phyloP scores from a whole-genome alignment of 2,797 vertebrate genomes.

The Discoglossus pictus region DNA sequence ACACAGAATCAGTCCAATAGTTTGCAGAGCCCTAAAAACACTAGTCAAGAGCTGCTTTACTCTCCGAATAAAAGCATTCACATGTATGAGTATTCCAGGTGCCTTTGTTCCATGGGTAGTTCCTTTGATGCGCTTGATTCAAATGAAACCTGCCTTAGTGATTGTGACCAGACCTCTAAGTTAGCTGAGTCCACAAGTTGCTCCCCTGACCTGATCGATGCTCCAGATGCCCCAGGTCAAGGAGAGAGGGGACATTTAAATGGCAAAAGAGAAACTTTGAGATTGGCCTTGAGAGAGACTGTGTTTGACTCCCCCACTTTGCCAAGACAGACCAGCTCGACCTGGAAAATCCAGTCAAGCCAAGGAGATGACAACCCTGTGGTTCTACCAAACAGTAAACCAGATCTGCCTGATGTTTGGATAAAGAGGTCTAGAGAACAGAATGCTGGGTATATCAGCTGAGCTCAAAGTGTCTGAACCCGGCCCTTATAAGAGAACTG shows the following conservation, averaged over 20 bases:
- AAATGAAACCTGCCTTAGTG: slow-evolving; percentile 86
- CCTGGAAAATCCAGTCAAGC: slow-evolving; percentile 78
- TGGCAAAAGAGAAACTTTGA: slow-evolving; percentile 86
- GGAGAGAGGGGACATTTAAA: slow-evolving; percentile 87
- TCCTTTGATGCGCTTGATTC: slow-evolving; percentile 88
- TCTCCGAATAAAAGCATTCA: slow-evolving; percentile 61
- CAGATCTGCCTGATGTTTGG: slow-evolving; percentile 94
- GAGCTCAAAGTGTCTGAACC: slow-evolving; percentile 41
- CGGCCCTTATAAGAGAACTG: no score
- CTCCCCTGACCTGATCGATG: slow-evolving; percentile 68
- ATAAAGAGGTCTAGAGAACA: slow-evolving; percentile 83
- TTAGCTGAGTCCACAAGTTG: slow-evolving; percentile 67
- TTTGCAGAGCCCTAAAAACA: slow-evolving; percentile 57
- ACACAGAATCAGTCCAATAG: slow-evolving; percentile 55
- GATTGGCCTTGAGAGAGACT: slow-evolving; percentile 87
- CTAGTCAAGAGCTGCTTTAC: slow-evolving; percentile 60
- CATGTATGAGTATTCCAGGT: slow-evolving; percentile 67
- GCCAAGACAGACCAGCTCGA: slow-evolving; percentile 69
- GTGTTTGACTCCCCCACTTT: slow-evolving; percentile 80
- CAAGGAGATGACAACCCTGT: slow-evolving; percentile 77
- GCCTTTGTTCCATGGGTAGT: slow-evolving; percentile 77
- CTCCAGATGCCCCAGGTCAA: slow-evolving; percentile 59
- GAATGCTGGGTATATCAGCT: slow-evolving; percentile 69
- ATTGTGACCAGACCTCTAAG: slow-evolving; percentile 76
- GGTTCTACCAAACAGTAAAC: slow-evolving; percentile 93